phyloP scores from a whole-genome alignment of 2,888 invertebrate genomes.

The Drepana falcataria region DNA sequence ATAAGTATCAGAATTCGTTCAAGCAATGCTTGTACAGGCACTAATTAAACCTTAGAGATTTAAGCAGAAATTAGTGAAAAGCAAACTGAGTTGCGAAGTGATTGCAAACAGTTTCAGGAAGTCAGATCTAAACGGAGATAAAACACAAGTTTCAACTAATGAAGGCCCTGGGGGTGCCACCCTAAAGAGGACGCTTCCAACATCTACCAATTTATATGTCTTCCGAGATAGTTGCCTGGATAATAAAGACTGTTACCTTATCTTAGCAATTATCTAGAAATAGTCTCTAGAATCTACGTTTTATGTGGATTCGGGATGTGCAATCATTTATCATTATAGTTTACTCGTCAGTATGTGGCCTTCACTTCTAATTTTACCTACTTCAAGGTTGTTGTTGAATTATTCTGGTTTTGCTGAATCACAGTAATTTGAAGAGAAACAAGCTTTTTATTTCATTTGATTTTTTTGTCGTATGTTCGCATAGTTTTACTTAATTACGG shows the following conservation, averaged over 20 bases:
- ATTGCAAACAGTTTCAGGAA: constrained; percentile 11
- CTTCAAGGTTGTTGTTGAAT: too few relatives aligned
- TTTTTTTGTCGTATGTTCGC: too few relatives aligned
- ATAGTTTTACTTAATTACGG: too few relatives aligned
- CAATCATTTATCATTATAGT: constrained; percentile 8
- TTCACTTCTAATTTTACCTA: too few relatives aligned
- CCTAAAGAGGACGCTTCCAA: constrained; percentile 11
- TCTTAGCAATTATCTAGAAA: constrained; percentile 41
- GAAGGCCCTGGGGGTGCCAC: constrained; percentile 20
- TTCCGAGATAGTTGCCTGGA: constrained; percentile 32
- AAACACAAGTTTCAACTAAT: constrained; percentile 40
- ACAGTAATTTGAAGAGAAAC: too few relatives aligned
- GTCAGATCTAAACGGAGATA: constrained; percentile 33
- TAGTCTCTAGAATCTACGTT: constrained; percentile 32
- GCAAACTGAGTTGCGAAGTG: constrained; percentile 1
- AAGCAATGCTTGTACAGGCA: neutral
- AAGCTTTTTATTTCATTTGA: too few relatives aligned
- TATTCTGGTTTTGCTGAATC: too few relatives aligned
- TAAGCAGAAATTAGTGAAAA: neutral
- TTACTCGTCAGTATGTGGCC: neutral
- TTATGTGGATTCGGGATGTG: neutral
- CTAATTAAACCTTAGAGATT: neutral
- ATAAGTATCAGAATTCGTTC: too few relatives aligned
- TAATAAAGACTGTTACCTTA: constrained; percentile 34
- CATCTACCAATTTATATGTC: constrained; percentile 15